Base-by-base conservation (phyloP, 2,113 vertebrate genomes). In the Oreochromis niloticus region DNA sequence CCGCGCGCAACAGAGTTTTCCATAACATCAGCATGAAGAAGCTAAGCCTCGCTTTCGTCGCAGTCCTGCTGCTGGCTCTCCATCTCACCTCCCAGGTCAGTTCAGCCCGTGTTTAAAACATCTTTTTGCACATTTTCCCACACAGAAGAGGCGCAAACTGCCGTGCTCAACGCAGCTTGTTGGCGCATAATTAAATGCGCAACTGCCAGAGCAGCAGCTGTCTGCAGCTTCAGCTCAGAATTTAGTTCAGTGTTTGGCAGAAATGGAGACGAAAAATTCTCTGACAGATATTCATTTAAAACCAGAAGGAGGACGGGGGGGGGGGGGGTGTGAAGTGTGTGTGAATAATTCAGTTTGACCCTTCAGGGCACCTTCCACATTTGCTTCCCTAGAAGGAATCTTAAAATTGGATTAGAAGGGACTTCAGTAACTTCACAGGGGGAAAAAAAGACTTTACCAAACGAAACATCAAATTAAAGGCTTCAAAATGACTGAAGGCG, bases 61-160 rank as follows among this genome's bases (percentile, higher is more conserved):
- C 80, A 32, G 22, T 89, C 63, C 34, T 95, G 7, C 59, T 96
- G 22, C 46, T 96, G 55, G 41, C 48, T 27, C 24, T 96, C 24
- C 52, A 80, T 17, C 27, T 95, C 50, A 87, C 93, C 16, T 16
- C 63, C 13, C 88, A 94, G 94, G 96, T 96, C 32, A 24, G 83
- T 41, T 52, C 1, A 17, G 19, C 0, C 22, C 19, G 8, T 4
- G 7, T 50, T 30, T 73, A 6, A 17, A 48, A 30, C 5, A 75
- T 46, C 7, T 46, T 68, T 68, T 41, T 22, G 6, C 63, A 8
- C 34, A 8, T 68, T 68, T 41, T 9, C 19, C 1, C 9, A 6
- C 22, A 46, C 22, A 46, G 68, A 73, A 4, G 68, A 41, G 63
- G 19, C 63, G 34, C 63, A 68, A 13, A 14, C 36, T 22, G 36